These are phyloP conservation scores for Malurus cyaneus DNA, from an alignment of 2,113 vertebrate genomes.

Conservation along the genomic window DNA sequence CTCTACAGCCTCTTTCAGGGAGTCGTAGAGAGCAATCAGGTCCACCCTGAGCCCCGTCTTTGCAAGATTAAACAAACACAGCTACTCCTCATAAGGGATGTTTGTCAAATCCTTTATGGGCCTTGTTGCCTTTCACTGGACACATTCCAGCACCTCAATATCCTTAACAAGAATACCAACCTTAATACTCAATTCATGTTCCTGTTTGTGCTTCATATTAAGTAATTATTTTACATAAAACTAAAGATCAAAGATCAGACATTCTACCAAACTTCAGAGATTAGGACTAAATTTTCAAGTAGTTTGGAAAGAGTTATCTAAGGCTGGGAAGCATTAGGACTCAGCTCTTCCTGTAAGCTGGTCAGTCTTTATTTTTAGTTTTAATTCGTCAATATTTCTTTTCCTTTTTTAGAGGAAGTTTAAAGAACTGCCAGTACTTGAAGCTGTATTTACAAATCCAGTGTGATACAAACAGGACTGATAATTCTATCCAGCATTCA, in stretches of 20 bases:
- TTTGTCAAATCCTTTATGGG: background rate
- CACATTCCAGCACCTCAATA: background rate
- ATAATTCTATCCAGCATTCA: background rate
- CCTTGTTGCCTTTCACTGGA: background rate
- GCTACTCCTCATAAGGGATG: background rate
- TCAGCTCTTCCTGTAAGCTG: constrained; percentile 30
- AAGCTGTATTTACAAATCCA: constrained; percentile 15
- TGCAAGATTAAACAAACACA: background rate
- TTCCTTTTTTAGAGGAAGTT: constrained; percentile 41
- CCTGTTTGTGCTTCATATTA: background rate
- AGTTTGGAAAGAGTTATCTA: constrained; percentile 18
- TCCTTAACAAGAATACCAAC: background rate
- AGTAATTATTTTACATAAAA: background rate
- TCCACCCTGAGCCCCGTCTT: background rate
- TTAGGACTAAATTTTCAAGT: background rate
- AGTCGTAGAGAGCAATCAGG: background rate
- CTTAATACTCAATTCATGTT: background rate
- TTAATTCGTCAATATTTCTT: constrained; percentile 44
- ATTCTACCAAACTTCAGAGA: background rate
- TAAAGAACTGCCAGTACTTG: constrained; percentile 44
- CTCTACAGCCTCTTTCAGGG: background rate
- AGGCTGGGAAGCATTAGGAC: background rate
- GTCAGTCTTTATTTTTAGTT: constrained; percentile 53
- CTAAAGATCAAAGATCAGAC: background rate
- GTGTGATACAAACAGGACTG: background rate